Conservation (phyloP, 2,113 vertebrate genomes). For the Guaruba guarouba region DNA sequence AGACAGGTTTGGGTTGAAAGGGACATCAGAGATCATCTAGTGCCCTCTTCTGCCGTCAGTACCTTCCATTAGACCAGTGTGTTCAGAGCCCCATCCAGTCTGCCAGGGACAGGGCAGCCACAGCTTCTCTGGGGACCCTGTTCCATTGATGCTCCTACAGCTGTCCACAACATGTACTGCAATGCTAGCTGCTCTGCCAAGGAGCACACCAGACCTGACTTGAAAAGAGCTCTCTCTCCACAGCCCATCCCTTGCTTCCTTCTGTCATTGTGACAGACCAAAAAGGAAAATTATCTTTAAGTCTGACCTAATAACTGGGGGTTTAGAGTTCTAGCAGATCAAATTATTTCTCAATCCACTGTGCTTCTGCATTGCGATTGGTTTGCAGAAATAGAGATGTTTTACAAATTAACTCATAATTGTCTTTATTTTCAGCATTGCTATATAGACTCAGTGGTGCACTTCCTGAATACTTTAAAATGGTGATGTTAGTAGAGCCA, state of each 20-base stretch:
- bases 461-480: background rate
- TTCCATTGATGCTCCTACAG: accelerated
- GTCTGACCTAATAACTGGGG: background rate
- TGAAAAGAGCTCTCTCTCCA: background rate
- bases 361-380: background rate
- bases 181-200: accelerated
- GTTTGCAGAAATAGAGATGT: background rate
- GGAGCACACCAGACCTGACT: background rate
- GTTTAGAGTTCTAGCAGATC: background rate
- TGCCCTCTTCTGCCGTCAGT: background rate
- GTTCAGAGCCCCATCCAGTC: background rate
- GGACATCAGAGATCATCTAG: background rate
- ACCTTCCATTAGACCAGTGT: background rate
- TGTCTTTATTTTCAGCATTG: background rate
- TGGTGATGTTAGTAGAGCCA: background rate
- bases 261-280: background rate
- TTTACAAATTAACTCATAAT: background rate
- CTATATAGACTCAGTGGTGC: background rate
- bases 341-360: background rate
- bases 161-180: background rate
- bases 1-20: background rate
- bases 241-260: background rate
- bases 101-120: background rate
- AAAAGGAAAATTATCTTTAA: background rate
- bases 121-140: background rate